Evolutionary conservation across 2,113 vertebrate species (phyloP), one percentile per base, ranked within the genome.

Genomic region (Leucopsar rothschildi): DNA sequence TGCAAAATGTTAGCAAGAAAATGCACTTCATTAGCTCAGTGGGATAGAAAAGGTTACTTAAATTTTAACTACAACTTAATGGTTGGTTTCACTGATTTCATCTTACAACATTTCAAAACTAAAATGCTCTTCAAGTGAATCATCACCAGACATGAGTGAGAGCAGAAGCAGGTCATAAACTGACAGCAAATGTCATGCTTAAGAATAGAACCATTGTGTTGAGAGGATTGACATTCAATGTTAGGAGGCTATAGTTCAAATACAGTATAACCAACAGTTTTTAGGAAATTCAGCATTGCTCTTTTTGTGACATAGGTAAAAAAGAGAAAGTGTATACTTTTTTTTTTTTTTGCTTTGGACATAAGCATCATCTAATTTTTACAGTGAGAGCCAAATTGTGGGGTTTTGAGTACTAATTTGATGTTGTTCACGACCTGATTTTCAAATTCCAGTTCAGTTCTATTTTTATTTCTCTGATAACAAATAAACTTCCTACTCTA

Each of bases 1-100:
- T 63, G 79, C 83, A 94, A 95, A 96, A 94, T 94, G 92, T 89
- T 95, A 96, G 95, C 96, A 97, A 95, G 95, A 88, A 94, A 97
- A 94, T 91, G 95, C 95, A 97, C 96, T 97, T 94, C 56, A 90
- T 94, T 95, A 95, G 83, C 75, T 95, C 94, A 93, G 80, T 72
- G 85, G 75, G 76, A 53, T 72, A 96, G 92, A 97, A 97, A 63
- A 96, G 45, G 75, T 89, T 93, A 59, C 71, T 97, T 93, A 97
- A 97, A 95, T 29, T 96, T 97, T 97, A 96, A 97, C 83, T 92
- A 70, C 77, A 60, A 71, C 66, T 78, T 96, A 93, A 93, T 94
- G 92, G 82, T 87, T 94, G 92, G 44, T 91, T 97, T 96, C 80
- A 92, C 90, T 78, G 81, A 85, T 93, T 92, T 65, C 57, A 80